phyloP scores from a whole-genome alignment of 2,797 vertebrate species.

The Cercopithecus petaurista region DNA sequence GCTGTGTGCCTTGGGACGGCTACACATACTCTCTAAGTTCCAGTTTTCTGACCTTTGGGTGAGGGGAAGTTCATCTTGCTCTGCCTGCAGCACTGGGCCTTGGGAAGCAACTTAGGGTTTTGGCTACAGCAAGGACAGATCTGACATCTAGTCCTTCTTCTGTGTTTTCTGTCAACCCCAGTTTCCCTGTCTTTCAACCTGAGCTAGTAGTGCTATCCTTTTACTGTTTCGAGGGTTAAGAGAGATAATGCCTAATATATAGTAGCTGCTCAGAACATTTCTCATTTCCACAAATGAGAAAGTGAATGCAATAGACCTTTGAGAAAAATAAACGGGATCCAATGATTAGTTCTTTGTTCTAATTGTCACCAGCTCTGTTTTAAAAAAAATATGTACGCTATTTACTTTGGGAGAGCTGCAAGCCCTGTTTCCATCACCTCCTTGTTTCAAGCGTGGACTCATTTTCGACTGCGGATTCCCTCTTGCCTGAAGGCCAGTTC shows the following conservation, averaged over 20 bases:
- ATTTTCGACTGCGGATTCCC: neutral
- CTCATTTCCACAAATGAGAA: neutral
- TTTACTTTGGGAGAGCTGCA: neutral
- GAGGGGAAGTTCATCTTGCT: fast-evolving
- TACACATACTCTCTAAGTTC: neutral
- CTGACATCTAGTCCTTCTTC: neutral
- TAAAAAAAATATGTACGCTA: neutral
- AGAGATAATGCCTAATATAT: neutral
- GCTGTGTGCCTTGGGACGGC: neutral
- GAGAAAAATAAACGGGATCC: neutral
- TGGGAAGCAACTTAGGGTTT: neutral
- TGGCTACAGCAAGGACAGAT: neutral
- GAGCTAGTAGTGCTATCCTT: neutral
- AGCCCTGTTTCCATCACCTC: neutral
- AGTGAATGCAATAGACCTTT: neutral
- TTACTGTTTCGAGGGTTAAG: neutral
- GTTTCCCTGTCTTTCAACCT: neutral
- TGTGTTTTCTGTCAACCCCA: neutral
- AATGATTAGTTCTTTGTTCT: neutral
- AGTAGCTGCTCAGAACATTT: neutral
- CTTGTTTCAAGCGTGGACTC: neutral
- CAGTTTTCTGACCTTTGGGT: neutral
- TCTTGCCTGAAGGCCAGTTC: constrained; percentile 34
- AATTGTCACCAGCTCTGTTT: neutral
- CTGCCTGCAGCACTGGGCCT: neutral